A percentile compares a stretch with the other conserved stretches of the same genome.
phyloP scores from a whole-genome alignment of 1,140 invertebrate species.

The Lepidurus couesii region DNA sequence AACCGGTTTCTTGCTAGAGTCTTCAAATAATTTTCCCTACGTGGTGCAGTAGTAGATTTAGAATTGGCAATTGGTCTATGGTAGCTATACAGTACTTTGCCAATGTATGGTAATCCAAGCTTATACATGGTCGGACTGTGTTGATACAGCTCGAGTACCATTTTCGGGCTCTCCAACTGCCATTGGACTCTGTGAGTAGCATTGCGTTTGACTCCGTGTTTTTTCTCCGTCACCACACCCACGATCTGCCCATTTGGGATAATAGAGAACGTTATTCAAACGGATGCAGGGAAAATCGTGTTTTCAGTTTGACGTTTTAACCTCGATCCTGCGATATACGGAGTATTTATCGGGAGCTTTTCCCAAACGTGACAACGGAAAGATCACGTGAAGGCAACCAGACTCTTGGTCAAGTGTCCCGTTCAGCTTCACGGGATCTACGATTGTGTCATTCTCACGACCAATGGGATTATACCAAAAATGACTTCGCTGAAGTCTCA shows the following conservation, averaged over 20 bases:
- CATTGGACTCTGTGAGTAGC: slow-evolving; percentile 43
- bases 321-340: neutral
- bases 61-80: neutral
- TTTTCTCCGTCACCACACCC: slow-evolving; percentile 53
- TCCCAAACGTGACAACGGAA: neutral
- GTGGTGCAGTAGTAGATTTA: neutral
- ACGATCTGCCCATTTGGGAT: neutral
- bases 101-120: slow-evolving; percentile 57
- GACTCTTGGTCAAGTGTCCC: neutral
- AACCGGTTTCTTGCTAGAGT: slow-evolving; percentile 42
- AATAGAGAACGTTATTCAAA: neutral
- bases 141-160: neutral
- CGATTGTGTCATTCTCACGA: neutral
- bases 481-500: slow-evolving; percentile 24
- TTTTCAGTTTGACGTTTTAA: neutral
- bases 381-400: neutral
- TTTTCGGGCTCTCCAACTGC: neutral
- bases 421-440: neutral
- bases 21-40: neutral
- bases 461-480: neutral
- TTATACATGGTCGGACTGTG: slow-evolving; percentile 37
- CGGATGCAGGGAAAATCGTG: neutral
- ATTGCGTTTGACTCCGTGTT: slow-evolving; percentile 56
- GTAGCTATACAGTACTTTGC: slow-evolving; percentile 48
- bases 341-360: neutral